These are phyloP conservation scores for Eulacestoma nigropectus DNA, from an alignment of 2,113 vertebrate genomes.

Conservation along the genomic window DNA sequence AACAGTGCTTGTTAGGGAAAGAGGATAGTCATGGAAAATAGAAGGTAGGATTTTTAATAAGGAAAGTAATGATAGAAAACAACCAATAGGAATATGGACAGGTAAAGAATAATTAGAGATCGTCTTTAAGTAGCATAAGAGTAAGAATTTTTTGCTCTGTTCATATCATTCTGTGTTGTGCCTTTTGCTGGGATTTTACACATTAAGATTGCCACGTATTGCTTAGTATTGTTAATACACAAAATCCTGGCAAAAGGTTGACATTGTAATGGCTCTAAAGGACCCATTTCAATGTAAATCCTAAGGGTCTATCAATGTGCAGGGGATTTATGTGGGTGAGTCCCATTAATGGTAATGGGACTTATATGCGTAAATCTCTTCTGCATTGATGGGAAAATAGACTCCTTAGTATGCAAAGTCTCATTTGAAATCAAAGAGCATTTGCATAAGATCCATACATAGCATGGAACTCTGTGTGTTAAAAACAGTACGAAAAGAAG, in stretches of 20 bases:
- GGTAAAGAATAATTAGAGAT: conserved; percentile 3
- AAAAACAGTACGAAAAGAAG: conserved; percentile 28
- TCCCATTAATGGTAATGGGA: conserved; percentile 65
- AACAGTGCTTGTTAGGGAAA: background rate
- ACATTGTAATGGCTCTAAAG: conserved; percentile 65
- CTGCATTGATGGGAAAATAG: conserved; percentile 52
- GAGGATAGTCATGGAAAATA: background rate
- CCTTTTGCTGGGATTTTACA: conserved; percentile 58
- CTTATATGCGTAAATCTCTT: conserved; percentile 55
- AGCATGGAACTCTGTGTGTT: background rate
- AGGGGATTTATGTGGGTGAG: conserved; percentile 55
- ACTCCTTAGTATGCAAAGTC: conserved; percentile 64
- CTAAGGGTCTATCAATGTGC: conserved; percentile 57
- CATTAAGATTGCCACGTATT: conserved; percentile 60
- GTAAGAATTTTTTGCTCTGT: background rate
- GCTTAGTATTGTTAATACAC: conserved; percentile 63
- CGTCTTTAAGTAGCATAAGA: background rate
- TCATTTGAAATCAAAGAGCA: conserved; percentile 62
- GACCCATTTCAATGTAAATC: conserved; percentile 59
- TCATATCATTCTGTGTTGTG: conserved; percentile 13
- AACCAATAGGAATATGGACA: background rate
- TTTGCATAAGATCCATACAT: conserved; percentile 60
- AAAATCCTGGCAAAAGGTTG: conserved; percentile 53
- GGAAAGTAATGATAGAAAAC: background rate
- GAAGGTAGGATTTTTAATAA: background rate